Percentiles rank a stretch among this genome's conserved stretches.
These are phyloP conservation scores for Pagrus major DNA, from an alignment of 2,113 vertebrate species.

Conservation along the genomic window DNA sequence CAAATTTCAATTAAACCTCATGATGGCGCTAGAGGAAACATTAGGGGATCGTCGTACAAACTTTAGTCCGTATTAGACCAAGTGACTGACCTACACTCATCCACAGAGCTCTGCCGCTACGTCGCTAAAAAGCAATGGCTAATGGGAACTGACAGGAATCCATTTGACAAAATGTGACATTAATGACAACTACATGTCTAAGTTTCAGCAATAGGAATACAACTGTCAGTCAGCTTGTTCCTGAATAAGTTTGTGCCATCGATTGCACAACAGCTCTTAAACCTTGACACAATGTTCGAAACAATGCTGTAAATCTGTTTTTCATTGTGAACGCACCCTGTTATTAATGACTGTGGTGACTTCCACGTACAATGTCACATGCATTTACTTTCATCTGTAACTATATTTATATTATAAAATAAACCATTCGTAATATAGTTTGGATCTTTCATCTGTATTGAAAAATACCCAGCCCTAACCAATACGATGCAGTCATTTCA, in stretches of 20 bases:
- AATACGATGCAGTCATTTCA: conserved; percentile 84
- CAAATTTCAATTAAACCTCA: background rate
- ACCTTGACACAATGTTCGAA: background rate
- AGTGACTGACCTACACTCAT: background rate
- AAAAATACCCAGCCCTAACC: conserved; percentile 81
- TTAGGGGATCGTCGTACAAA: background rate
- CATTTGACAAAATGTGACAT: background rate
- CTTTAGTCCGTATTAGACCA: background rate
- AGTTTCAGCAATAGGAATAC: background rate
- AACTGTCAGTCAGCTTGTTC: no score
- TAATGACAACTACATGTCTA: background rate
- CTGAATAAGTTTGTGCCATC: background rate
- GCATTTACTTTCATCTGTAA: background rate
- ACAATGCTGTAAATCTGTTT: background rate
- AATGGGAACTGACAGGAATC: background rate
- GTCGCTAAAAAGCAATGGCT: background rate
- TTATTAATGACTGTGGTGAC: background rate
- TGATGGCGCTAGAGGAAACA: background rate
- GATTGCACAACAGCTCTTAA: background rate
- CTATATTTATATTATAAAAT: background rate
- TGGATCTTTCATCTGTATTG: conserved; percentile 1
- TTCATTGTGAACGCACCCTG: background rate
- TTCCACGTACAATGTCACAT: background rate
- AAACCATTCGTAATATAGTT: background rate
- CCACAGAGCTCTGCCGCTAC: background rate